Evolutionary conservation across 1,140 invertebrate genomes (phyloP).

Genomic region (Homarus americanus): DNA sequence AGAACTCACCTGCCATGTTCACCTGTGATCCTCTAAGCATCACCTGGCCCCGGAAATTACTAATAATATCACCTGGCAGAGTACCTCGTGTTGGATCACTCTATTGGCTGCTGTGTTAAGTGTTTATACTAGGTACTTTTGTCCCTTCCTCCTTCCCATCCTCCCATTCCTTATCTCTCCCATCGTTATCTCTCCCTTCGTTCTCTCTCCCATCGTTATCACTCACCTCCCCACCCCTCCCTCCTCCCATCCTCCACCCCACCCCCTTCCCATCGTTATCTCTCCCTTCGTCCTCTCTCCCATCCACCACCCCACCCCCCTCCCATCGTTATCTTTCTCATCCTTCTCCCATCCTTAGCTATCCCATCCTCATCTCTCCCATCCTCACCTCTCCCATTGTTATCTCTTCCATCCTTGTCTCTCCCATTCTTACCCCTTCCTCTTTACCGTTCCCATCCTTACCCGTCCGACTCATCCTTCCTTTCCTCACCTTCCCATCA

Average conservation of each 20-base stretch:
- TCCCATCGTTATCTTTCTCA: too few species aligned
- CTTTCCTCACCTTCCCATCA: neutral
- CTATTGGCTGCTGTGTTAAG: too few species aligned
- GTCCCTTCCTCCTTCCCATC: neutral
- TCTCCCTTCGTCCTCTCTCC: neutral
- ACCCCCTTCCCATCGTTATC: neutral
- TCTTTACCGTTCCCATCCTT: neutral
- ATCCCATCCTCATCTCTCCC: too few species aligned
- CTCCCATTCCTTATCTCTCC: conserved; percentile 5
- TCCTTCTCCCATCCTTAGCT: neutral
- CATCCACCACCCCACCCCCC: too few species aligned
- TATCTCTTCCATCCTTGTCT: neutral
- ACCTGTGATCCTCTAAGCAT: too few species aligned
- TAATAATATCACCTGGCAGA: too few species aligned
- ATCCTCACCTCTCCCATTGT: neutral
- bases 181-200: neutral
- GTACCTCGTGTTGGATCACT: too few species aligned
- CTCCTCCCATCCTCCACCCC: neutral
- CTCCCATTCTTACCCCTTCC: neutral
- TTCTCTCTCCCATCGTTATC: neutral
- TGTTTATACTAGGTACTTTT: too few species aligned
- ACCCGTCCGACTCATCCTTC: neutral
- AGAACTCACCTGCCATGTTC: too few species aligned
- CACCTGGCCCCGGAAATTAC: too few species aligned
- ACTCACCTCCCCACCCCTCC: neutral